Evolutionary conservation across 2,888 invertebrate genomes (phyloP).

Genomic region (Microplitis deprimator): DNA sequence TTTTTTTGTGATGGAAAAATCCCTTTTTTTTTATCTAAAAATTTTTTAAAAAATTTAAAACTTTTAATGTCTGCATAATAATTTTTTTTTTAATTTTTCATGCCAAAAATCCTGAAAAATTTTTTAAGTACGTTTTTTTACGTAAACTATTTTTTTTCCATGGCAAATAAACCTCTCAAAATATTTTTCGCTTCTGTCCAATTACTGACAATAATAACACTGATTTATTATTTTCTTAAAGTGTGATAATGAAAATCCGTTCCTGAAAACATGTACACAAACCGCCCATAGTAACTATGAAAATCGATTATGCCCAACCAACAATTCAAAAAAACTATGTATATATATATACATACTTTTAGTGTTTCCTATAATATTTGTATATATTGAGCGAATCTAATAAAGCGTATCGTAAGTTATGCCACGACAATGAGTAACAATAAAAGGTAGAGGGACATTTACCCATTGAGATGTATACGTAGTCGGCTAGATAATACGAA

Average conservation of each 20-base stretch:
- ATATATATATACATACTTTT: background rate
- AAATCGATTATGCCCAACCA: background rate
- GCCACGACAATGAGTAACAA: slow-evolving; percentile 25
- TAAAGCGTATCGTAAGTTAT: background rate
- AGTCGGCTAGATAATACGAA: background rate
- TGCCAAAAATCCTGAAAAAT: too few species aligned
- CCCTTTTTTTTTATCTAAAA: too few species aligned
- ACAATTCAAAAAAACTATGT: background rate
- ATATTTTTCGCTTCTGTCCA: slow-evolving; percentile 1
- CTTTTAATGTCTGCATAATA: too few species aligned
- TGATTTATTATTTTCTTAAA: background rate
- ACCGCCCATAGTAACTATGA: background rate
- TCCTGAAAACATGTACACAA: background rate
- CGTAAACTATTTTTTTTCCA: too few species aligned
- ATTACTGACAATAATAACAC: background rate
- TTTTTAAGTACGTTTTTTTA: too few species aligned
- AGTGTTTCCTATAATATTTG: background rate
- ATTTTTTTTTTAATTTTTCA: too few species aligned
- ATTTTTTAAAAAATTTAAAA: too few species aligned
- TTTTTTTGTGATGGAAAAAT: too few species aligned
- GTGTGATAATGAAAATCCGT: background rate
- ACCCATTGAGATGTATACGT: slow-evolving; percentile 29
- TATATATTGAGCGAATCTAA: slow-evolving; percentile 34
- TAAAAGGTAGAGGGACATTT: slow-evolving; percentile 12
- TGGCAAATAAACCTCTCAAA: background rate